Base-by-base conservation (phyloP, 2,113 vertebrate genomes). In the Thamnophis sirtalis region DNA sequence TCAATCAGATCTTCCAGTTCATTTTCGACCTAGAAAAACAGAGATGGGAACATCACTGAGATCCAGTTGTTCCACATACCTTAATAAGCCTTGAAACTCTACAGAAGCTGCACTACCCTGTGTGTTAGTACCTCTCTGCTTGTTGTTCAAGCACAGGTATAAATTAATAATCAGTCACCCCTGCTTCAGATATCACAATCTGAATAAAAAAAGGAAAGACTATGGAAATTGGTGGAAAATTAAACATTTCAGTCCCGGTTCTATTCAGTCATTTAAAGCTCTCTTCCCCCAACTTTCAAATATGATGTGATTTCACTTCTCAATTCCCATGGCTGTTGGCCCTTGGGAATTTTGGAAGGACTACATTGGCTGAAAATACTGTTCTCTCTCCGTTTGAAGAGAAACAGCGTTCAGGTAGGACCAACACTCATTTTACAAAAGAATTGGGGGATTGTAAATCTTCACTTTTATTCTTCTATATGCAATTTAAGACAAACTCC, bases 1-100 rank as follows among this genome's bases (percentile, higher is more conserved):
- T 99, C 98, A 93, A 99, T 99, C 92, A 99, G 97, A 97, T 99
- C 98, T 96, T 99, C 98, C 96, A 99, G 97, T 95, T 99, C 98
- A 94, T 98, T 99, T 95, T 99, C 98, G 68, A 99, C 98, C 98
- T 99, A 95, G 91, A 89, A 97, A 94, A 92, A 3, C 9, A 90
- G 4, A 84, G 10, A 53, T 3, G 33, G n/a, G 11, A 24, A 53
- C n/a, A 53, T 21, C 11, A 56, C 5, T 43, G n/a, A 63, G 55
- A 2, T 43, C 86, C 4, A 63, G 22, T 21, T 24, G 22, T 21
- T 24, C n/a, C 17, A 80, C 4, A 43, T 2, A 21, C 9, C 8
- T 26, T 38, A 80, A 80, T 49, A 84, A 58, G 50, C 7, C 28
- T 22, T 22, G 10, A 26, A 21, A 63, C 17, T 38, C 43, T 22